Evolutionary conservation across 2,113 vertebrate genomes (phyloP), one percentile per base, ranked within the genome.

Genomic region (Indri indri): DNA sequence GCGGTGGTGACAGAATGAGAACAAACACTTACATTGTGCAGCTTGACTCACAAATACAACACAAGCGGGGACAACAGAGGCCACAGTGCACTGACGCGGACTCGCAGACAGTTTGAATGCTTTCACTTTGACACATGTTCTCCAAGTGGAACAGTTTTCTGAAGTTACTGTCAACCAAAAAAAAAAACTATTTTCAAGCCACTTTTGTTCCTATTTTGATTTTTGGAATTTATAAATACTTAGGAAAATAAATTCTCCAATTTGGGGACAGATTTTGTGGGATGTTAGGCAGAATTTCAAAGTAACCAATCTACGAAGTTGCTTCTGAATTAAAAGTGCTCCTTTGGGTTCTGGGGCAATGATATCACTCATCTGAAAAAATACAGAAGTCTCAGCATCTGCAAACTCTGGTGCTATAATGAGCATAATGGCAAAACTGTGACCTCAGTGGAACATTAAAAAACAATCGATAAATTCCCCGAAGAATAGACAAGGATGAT

Each of bases 21-120:
- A 98, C 98, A 98, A 98, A 92, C 0, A 0, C 89, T 47, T 95
- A 94, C 97, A 98, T 98, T 98, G 98, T 98, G 82, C 23, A 32
- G 54, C 34, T 65, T 1, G 30, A 71, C 89, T 94, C 94, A 73
- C 45, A 68, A 95, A 95, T 0, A 83, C 96, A 92, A 47, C 0
- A n/a, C 73, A 50, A 47, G 37, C 71, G 70, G 91, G 95, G 83
- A 66, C 95, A 32, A 82, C 22, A 79, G 73, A 22, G 4, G 37
- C 8, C 80, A 95, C 81, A 85, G 23, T 2, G 63, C 9, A 34
- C 59, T 22, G 8, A 1, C 32, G 45, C 12, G 8, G 71, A 89
- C 95, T 84, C 54, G 27, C 8, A 0, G 0, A 42, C 0, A 13
- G 84, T 65, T 52, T 8, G 1, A 71, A 92, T 50, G 61, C 79